Conservation (phyloP, 2,888 invertebrate species). For the Heliothis peltigera region DNA sequence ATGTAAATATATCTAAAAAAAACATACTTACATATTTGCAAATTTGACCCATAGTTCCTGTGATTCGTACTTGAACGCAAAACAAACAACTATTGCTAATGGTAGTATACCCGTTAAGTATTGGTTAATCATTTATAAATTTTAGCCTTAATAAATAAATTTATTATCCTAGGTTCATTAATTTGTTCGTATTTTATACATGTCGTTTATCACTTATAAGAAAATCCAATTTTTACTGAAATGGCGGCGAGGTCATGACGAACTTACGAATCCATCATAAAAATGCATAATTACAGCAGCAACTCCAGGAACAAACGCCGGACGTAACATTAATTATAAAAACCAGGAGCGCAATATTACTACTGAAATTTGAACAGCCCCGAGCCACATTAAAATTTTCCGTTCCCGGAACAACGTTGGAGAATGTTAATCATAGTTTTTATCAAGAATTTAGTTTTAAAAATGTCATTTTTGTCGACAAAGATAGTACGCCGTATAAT, state of each 20-base stretch:
- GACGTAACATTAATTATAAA: slow-evolving; percentile 11
- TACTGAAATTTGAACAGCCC: slow-evolving; percentile 16
- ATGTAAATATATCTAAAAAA: no score
- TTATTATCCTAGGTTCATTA: not conserved
- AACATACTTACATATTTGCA: no score
- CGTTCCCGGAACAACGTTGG: slow-evolving; percentile 18
- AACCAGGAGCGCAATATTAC: slow-evolving; percentile 8
- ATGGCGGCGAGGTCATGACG: not conserved
- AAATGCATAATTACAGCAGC: slow-evolving; percentile 16
- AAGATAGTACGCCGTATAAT: slow-evolving; percentile 45
- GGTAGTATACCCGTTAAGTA: no score
- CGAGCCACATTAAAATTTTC: slow-evolving; percentile 1
- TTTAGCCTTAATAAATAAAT: not conserved
- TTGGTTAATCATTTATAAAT: no score
- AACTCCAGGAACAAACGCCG: slow-evolving; percentile 18
- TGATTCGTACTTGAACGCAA: no score
- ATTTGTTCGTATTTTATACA: not conserved
- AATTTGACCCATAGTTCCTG: no score
- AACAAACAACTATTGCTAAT: no score
- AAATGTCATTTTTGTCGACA: slow-evolving; percentile 19
- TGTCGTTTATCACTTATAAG: not conserved
- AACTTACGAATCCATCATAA: slow-evolving; percentile 5
- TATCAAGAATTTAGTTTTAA: slow-evolving; percentile 32
- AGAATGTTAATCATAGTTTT: slow-evolving; percentile 28
- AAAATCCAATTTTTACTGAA: not conserved